phyloP scores from a whole-genome alignment of 2,888 invertebrate species.

The Automeris io region DNA sequence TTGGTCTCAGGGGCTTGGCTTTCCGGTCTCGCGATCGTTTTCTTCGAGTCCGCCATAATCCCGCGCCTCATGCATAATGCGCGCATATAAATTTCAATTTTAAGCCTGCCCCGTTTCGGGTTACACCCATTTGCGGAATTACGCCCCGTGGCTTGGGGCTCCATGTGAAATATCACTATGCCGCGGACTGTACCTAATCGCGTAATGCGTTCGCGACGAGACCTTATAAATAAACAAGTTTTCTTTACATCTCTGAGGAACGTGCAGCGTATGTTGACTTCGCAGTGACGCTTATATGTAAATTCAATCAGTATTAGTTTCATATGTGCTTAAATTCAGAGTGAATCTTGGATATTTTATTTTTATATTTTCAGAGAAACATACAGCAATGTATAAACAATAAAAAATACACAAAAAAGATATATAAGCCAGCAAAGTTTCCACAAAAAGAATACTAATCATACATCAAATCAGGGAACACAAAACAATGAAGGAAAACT shows the following conservation, averaged over 20 bases:
- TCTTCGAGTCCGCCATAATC: conserved; percentile 38
- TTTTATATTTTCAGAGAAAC: too few species aligned
- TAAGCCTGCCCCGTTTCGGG: conserved; percentile 63
- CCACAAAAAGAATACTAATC: too few species aligned
- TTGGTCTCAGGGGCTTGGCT: too few species aligned
- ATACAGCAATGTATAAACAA: too few species aligned
- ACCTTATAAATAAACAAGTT: conserved; percentile 47
- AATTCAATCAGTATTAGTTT: too few species aligned
- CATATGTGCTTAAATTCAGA: too few species aligned
- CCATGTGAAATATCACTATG: conserved; percentile 4
- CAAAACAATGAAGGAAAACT: too few species aligned
- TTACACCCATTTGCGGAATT: conserved; percentile 73
- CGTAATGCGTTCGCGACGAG: conserved; percentile 51
- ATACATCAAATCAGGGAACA: too few species aligned
- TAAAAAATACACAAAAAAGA: too few species aligned
- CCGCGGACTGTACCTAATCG: conserved; percentile 33
- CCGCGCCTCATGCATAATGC: conserved; percentile 66
- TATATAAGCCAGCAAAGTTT: too few species aligned
- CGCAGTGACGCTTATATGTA: not conserved
- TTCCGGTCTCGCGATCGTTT: conserved; percentile 21
- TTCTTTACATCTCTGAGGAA: conserved; percentile 17
- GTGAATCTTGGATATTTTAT: too few species aligned
- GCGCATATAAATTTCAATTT: conserved; percentile 76
- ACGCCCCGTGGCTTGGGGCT: conserved; percentile 30
- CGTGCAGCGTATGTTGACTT: not conserved